Evolutionary conservation across 2,888 invertebrate species (phyloP).

Genomic region (Strigamia transsilvanica): DNA sequence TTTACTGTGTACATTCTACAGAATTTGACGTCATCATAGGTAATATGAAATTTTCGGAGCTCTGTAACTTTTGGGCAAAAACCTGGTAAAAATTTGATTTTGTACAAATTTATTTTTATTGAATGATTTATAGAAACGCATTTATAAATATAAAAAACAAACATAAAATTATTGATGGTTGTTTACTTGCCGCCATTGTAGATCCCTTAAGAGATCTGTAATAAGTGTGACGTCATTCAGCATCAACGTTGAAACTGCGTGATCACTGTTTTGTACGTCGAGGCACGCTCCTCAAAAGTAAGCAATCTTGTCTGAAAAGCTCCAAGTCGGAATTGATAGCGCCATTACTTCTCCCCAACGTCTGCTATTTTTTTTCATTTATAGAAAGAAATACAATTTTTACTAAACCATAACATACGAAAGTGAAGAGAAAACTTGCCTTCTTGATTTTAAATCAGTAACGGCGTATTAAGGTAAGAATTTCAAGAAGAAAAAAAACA

Average conservation of each 20-base stretch:
- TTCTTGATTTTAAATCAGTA: background rate
- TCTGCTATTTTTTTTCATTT: background rate
- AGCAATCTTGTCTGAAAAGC: background rate
- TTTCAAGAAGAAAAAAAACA: background rate
- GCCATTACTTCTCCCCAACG: background rate
- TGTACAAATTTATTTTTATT: no score
- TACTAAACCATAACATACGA: background rate
- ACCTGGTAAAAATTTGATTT: no score
- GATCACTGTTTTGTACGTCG: background rate
- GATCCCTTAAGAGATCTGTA: no score
- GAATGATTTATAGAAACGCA: no score
- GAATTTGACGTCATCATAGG: no score
- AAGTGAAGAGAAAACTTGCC: background rate
- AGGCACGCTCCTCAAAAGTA: background rate
- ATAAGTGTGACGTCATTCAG: background rate
- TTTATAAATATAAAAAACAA: no score
- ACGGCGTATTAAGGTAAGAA: background rate
- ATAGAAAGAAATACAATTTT: background rate
- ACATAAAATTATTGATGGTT: no score
- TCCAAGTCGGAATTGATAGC: slow-evolving; percentile 7
- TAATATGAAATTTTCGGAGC: no score
- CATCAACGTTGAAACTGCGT: no score
- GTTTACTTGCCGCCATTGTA: no score
- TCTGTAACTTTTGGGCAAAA: no score
- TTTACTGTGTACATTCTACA: no score